phyloP scores from a whole-genome alignment of 37 sponge, comb jelly and placozoan species.

The Halisarca cf. caerulea region DNA sequence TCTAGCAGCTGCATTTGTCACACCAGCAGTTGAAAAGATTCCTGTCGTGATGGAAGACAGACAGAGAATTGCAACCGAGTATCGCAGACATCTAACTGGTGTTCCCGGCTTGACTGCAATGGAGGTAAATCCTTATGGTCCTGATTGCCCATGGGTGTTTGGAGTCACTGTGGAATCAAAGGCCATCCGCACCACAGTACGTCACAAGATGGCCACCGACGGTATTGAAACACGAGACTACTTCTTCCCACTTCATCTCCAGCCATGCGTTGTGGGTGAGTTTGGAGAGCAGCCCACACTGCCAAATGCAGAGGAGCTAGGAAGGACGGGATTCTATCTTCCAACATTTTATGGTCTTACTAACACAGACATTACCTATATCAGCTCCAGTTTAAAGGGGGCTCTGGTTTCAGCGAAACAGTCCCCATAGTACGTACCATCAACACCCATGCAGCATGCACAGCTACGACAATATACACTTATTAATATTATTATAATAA shows the following conservation, averaged over 20 bases:
- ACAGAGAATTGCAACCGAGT: conserved; percentile 20
- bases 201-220: conserved; percentile 34
- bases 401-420: background rate
- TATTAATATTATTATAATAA: too few species aligned
- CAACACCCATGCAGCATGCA: too few species aligned
- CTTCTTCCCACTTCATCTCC: conserved; percentile 65
- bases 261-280: conserved; percentile 22
- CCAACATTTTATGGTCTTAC: conserved; percentile 40
- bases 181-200: background rate
- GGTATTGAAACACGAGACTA: conserved; percentile 65
- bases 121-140: conserved; percentile 34
- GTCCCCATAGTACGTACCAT: too few species aligned
- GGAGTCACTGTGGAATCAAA: conserved; percentile 40
- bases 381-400: conserved; percentile 11
- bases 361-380: conserved; percentile 7
- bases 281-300: conserved; percentile 7
- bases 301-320: conserved; percentile 53
- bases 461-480: too few species aligned
- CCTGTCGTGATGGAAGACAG: conserved; percentile 42
- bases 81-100: conserved; percentile 20
- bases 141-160: conserved; percentile 66
- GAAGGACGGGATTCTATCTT: conserved; percentile 51
- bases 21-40: conserved; percentile 38
- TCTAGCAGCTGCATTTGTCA: conserved; percentile 47
- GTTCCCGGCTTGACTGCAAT: conserved; percentile 31